phyloP scores from a whole-genome alignment of 2,888 invertebrate species.

The Syrphus vitripennis region DNA sequence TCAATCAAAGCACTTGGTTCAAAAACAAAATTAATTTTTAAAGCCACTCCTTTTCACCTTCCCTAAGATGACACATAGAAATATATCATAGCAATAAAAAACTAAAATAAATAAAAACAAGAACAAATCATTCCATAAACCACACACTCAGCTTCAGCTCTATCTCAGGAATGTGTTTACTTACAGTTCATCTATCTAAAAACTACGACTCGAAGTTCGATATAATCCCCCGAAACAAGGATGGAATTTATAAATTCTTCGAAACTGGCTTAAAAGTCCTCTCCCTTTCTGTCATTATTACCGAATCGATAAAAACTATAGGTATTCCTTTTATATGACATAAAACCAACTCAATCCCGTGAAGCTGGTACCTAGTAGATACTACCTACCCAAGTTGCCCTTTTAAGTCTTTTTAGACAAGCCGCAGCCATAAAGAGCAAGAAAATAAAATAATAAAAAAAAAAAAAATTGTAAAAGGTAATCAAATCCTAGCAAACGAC shows the following conservation, averaged over 20 bases:
- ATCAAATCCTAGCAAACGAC: constrained; percentile 26
- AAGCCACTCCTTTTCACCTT: constrained; percentile 10
- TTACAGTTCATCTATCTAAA: neutral
- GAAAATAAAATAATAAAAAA: constrained; percentile 3
- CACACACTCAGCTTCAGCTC: neutral
- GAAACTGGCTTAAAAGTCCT: constrained; percentile 31
- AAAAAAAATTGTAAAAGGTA: constrained; percentile 25
- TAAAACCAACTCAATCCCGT: neutral
- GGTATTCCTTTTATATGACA: neutral
- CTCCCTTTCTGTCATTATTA: neutral
- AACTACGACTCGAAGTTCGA: neutral
- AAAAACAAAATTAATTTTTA: neutral
- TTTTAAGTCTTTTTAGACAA: constrained; percentile 36
- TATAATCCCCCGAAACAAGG: constrained; percentile 8
- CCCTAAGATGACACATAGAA: neutral
- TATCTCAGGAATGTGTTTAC: constrained; percentile 18
- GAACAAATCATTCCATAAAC: constrained; percentile 9
- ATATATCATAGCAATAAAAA: neutral
- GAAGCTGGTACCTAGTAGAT: too few relatives aligned
- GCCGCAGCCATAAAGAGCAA: constrained; percentile 28
- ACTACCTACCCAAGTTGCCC: constrained; percentile 4
- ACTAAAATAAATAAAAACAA: neutral
- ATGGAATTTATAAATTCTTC: constrained; percentile 14
- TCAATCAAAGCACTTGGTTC: neutral
- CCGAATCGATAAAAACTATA: neutral